Evolutionary conservation across 2,888 invertebrate genomes (phyloP).

Genomic region (Thymelicus acteon): DNA sequence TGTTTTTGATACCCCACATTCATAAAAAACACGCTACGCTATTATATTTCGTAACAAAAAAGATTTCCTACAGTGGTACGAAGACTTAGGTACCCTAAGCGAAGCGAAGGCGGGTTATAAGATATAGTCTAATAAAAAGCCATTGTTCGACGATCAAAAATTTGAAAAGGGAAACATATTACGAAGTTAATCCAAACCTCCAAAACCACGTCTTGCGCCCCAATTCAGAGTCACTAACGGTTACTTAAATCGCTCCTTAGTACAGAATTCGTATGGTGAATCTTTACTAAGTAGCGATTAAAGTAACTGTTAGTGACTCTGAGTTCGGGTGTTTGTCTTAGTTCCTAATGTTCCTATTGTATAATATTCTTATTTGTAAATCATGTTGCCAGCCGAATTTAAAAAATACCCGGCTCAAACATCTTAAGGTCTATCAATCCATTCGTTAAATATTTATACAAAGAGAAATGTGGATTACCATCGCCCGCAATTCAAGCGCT

Average conservation of each 20-base stretch:
- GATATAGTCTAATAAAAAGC: background rate
- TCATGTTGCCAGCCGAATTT: background rate
- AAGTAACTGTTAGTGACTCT: too few relatives aligned
- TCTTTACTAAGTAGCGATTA: too few relatives aligned
- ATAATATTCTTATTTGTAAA: background rate
- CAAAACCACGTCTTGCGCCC: background rate
- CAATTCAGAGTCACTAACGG: too few relatives aligned
- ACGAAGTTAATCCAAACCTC: background rate
- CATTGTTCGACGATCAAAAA: background rate
- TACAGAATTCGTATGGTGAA: too few relatives aligned
- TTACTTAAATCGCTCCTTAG: too few relatives aligned
- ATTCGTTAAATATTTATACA: conserved; percentile 15
- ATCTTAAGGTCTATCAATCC: background rate
- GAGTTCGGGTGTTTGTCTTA: too few relatives aligned
- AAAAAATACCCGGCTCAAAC: background rate
- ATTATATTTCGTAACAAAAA: too few relatives aligned
- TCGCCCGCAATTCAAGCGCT: background rate
- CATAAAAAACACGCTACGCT: too few relatives aligned
- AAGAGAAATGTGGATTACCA: conserved; percentile 16
- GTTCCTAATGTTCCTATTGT: background rate
- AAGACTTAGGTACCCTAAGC: too few relatives aligned
- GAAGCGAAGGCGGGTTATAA: too few relatives aligned
- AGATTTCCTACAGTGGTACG: too few relatives aligned
- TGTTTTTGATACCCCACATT: too few relatives aligned
- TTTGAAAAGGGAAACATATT: background rate